phyloP scores from a whole-genome alignment of 2,888 invertebrate species.

The Nomada flava region DNA sequence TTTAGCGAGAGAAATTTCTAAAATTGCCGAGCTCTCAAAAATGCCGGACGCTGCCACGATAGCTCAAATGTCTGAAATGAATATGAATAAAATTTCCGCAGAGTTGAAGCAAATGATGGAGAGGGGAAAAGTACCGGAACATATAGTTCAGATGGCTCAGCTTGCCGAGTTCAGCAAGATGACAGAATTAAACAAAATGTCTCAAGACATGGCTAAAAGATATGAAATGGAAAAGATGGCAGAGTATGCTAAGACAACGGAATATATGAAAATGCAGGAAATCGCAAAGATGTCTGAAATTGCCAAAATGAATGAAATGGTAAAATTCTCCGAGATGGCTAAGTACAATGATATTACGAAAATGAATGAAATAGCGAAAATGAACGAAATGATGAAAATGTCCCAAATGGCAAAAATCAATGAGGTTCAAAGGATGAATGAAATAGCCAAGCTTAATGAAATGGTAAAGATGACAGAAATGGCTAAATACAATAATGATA shows the following conservation, averaged over 20 bases:
- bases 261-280: conserved; percentile 83
- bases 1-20: conserved; percentile 82
- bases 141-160: conserved; percentile 83
- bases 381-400: conserved; percentile 81
- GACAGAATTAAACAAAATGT: conserved; percentile 82
- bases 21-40: conserved; percentile 82
- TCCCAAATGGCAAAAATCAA: conserved; percentile 82
- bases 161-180: conserved; percentile 83
- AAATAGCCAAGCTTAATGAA: conserved; percentile 82
- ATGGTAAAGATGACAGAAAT: conserved; percentile 83
- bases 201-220: conserved; percentile 82
- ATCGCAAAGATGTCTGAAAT: conserved; percentile 82
- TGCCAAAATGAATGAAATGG: conserved; percentile 83
- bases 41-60: conserved; percentile 82
- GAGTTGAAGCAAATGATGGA: conserved; percentile 84
- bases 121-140: conserved; percentile 82
- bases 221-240: conserved; percentile 84
- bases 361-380: conserved; percentile 80
- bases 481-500: conserved; percentile 82
- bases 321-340: conserved; percentile 82
- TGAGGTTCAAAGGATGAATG: conserved; percentile 82
- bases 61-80: conserved; percentile 83
- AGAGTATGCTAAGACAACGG: conserved; percentile 81
- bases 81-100: conserved; percentile 83
- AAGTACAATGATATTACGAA: conserved; percentile 82